phyloP scores from a whole-genome alignment of 2,113 vertebrate genomes.

The Fregetta grallaria region DNA sequence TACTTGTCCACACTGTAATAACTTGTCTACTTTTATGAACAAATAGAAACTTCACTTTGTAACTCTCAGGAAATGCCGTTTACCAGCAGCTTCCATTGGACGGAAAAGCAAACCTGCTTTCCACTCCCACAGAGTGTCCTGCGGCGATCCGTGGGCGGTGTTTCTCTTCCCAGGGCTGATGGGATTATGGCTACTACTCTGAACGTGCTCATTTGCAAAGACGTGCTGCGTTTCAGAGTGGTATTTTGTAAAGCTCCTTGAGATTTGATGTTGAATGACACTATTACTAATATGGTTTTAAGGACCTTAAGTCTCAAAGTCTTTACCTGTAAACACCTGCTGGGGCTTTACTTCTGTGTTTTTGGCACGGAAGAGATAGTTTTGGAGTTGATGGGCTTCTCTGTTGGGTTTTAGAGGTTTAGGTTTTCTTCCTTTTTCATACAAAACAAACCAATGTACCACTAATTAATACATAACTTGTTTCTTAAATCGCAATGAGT shows the following conservation, averaged over 20 bases:
- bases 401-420: neutral
- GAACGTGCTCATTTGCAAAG: neutral
- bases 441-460: neutral
- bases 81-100: accelerated
- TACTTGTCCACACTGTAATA: neutral
- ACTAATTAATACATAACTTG: neutral
- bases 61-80: neutral
- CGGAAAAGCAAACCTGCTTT: neutral
- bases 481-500: neutral
- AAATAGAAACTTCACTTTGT: neutral
- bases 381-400: neutral
- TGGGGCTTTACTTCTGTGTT: neutral
- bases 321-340: neutral
- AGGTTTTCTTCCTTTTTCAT: neutral
- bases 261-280: neutral
- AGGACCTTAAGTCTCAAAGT: neutral
- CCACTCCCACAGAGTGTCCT: neutral
- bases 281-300: neutral
- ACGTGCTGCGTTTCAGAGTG: neutral
- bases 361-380: neutral
- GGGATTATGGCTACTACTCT: neutral
- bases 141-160: neutral
- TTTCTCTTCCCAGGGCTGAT: neutral
- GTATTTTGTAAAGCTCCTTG: neutral
- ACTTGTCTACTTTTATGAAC: neutral